Base-by-base conservation (phyloP, 2,888 invertebrate genomes). In the Drosophila infuscata region DNA sequence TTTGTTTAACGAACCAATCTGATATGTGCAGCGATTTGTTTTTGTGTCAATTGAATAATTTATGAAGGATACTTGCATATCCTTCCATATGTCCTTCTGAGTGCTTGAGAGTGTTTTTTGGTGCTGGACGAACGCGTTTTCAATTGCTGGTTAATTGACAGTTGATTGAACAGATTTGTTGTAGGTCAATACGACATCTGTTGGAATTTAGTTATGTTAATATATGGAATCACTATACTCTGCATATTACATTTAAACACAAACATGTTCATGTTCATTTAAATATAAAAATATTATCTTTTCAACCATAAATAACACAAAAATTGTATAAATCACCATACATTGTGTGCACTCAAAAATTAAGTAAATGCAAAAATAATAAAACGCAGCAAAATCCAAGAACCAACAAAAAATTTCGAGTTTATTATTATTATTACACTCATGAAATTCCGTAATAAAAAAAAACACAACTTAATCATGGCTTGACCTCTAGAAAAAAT, bases 11-110 rank as follows among this genome's bases (percentile, higher is more conserved):
- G 65, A 70, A 70, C 78, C 68, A 80, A 81, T 73, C 76, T 72
- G 76, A 81, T 81, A 76, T 76, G 64, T 64, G 52, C 63, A 64
- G 66, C 72, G 72, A 81, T 78, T 81, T 81, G 81, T 76, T 72
- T 70, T 64, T 70, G 70, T 81, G 72, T 73, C 76, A 71, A 80
- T 78, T 79, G 76, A 81, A 81, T 81, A 79, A 81, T 73, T 81
- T 81, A 81, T 81, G 63, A 64, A 25, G 52, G 36, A 3, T 29
- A 6, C 25, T 20, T 12, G 15, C 8, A 11, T n/a, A 4, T 25
- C 20, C 20, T 25, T 25, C 20, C 20, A 25, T 29, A 6, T n/a
- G 15, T 38, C 38, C n/a, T 38, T 7, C 11, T 38, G 36, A 48
- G 12, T 56, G 46, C 53, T 48, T 51, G 41, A 17, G 43, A 36